Percentiles rank a stretch among this genome's conserved stretches.
Conservation (phyloP, 2,797 vertebrate genomes). For the Cichlasoma orientale region DNA sequence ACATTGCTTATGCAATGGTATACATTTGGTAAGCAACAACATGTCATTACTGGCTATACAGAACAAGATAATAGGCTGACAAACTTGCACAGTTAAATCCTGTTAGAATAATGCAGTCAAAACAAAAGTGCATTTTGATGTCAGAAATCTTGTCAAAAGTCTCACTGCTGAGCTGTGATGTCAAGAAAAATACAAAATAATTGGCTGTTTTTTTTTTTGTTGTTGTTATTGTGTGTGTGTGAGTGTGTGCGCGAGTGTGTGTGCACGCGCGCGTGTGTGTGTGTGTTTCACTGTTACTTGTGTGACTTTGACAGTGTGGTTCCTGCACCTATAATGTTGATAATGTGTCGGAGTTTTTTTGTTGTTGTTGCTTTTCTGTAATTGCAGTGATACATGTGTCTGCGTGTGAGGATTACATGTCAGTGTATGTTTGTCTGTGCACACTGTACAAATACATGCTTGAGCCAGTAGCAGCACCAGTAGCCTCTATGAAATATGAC, state of each 20-base stretch:
- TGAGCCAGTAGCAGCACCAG: not conserved
- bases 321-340: not conserved
- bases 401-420: not conserved
- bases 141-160: not conserved
- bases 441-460: not conserved
- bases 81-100: not conserved
- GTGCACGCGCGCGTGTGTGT: too few relatives aligned
- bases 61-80: conserved; percentile 14
- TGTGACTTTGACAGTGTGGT: not conserved
- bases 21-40: conserved; percentile 19
- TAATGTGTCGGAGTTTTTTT: not conserved
- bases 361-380: not conserved
- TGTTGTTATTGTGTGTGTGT: too few relatives aligned
- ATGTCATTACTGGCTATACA: conserved; percentile 17
- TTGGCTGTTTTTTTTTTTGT: not conserved
- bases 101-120: conserved; percentile 14
- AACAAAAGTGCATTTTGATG: not conserved
- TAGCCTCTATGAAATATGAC: conserved; percentile 7
- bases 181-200: not conserved
- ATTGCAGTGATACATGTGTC: not conserved
- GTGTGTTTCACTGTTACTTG: too few relatives aligned
- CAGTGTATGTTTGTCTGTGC: not conserved
- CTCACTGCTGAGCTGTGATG: not conserved
- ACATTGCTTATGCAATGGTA: conserved; percentile 20
- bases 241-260: too few relatives aligned